A percentile compares a stretch with the other conserved stretches of the same genome.
Evolutionary conservation across 2,888 invertebrate species (phyloP).

Genomic region (Sabatieria punctata): DNA sequence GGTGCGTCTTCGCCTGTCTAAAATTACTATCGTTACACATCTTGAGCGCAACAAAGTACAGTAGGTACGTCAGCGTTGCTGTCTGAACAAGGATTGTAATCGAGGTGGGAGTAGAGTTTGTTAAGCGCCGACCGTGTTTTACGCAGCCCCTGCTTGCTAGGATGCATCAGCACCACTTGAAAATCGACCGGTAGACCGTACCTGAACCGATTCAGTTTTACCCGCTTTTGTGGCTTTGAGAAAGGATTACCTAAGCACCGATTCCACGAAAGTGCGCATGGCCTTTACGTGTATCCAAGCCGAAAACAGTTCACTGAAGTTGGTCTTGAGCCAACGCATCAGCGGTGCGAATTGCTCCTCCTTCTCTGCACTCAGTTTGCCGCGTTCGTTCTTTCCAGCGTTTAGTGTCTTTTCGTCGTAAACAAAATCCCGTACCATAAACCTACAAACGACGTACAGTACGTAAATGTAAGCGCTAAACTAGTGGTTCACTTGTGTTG

Average conservation of each 20-base stretch:
- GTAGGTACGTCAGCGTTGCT: too few species aligned
- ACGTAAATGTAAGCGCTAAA: neutral
- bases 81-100: too few species aligned
- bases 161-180: slow-evolving; percentile 79
- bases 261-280: slow-evolving; percentile 92
- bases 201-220: too few species aligned
- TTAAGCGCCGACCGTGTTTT: too few species aligned
- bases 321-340: slow-evolving; percentile 95
- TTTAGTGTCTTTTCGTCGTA: slow-evolving; percentile 92
- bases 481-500: slow-evolving; percentile 57
- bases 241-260: slow-evolving; percentile 64
- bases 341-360: slow-evolving; percentile 61
- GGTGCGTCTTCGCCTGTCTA: too few species aligned
- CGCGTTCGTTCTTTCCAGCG: slow-evolving; percentile 91
- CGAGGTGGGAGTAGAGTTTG: too few species aligned
- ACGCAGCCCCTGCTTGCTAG: slow-evolving; percentile 68
- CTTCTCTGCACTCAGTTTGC: slow-evolving; percentile 88
- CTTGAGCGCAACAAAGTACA: too few species aligned
- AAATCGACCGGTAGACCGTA: slow-evolving; percentile 98
- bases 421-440: slow-evolving; percentile 91
- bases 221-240: too few species aligned
- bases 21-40: too few species aligned
- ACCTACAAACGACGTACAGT: slow-evolving; percentile 33
- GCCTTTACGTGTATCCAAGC: slow-evolving; percentile 99
- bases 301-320: slow-evolving; percentile 97